These are phyloP conservation scores for Alligator sinensis DNA, from an alignment of 2,113 vertebrate species.

Conservation along the genomic window DNA sequence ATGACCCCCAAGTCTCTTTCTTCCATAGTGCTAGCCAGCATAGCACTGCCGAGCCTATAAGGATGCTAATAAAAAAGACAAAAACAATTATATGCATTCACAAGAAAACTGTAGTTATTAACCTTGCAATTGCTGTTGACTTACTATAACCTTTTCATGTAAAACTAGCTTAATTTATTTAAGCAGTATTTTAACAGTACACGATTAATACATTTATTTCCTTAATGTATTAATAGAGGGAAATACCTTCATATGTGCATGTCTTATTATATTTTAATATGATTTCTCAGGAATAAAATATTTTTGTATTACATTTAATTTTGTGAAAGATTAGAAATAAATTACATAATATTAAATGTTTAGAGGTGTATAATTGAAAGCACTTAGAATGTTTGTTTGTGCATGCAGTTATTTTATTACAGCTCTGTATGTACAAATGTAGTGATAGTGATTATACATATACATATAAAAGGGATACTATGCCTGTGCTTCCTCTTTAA, in stretches of 20 bases:
- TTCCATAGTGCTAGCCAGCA: too few species aligned
- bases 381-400: background rate
- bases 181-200: background rate
- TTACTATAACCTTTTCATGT: background rate
- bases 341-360: background rate
- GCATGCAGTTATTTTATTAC: background rate
- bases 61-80: accelerated
- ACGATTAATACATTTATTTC: background rate
- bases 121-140: background rate
- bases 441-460: background rate
- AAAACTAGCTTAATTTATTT: background rate
- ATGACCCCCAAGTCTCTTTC: too few species aligned
- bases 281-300: background rate
- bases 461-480: background rate
- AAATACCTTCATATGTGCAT: background rate
- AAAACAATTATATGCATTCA: background rate
- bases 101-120: background rate
- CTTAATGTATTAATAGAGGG: background rate
- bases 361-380: background rate
- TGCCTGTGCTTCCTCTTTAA: background rate
- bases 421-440: background rate
- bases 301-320: background rate
- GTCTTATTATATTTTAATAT: background rate
- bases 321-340: background rate
- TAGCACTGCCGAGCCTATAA: too few species aligned